These are phyloP conservation scores for Manduca sexta DNA, from an alignment of 1,140 invertebrate genomes.

Conservation along the genomic window DNA sequence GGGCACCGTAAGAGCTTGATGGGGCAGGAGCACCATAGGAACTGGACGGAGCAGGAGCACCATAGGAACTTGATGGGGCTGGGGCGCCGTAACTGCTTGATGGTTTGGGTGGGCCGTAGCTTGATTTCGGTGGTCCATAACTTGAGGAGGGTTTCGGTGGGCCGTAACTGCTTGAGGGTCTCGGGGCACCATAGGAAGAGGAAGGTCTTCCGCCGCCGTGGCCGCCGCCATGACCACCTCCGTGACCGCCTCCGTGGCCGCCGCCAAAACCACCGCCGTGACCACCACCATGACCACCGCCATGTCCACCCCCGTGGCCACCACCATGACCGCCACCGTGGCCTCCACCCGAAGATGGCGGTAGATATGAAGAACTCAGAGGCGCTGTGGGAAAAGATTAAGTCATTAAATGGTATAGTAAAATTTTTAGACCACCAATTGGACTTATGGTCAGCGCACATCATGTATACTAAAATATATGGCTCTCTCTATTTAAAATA, in stretches of 20 bases:
- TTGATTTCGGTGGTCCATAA: constrained; percentile 27
- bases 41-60: constrained; percentile 58
- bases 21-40: constrained; percentile 58
- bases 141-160: constrained; percentile 31
- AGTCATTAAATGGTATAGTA: neutral
- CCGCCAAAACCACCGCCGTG: constrained; percentile 7
- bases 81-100: constrained; percentile 41
- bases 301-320: neutral
- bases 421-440: too few relatives aligned
- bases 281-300: constrained; percentile 15
- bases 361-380: constrained; percentile 58
- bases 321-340: neutral
- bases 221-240: constrained; percentile 7
- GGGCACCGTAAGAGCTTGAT: constrained; percentile 55
- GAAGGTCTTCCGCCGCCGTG: constrained; percentile 41
- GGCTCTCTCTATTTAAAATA: too few relatives aligned
- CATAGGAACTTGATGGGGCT: constrained; percentile 53
- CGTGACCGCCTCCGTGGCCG: constrained; percentile 10
- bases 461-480: too few relatives aligned
- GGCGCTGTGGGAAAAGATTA: constrained; percentile 46
- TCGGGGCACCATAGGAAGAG: constrained; percentile 62
- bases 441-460: too few relatives aligned
- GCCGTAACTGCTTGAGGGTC: constrained; percentile 34
- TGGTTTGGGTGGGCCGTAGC: constrained; percentile 57
- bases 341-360: constrained; percentile 56